A percentile compares a stretch with the other conserved stretches of the same genome.
These are phyloP conservation scores for Serrognathus titanus DNA, from an alignment of 2,888 invertebrate genomes.

Conservation along the genomic window DNA sequence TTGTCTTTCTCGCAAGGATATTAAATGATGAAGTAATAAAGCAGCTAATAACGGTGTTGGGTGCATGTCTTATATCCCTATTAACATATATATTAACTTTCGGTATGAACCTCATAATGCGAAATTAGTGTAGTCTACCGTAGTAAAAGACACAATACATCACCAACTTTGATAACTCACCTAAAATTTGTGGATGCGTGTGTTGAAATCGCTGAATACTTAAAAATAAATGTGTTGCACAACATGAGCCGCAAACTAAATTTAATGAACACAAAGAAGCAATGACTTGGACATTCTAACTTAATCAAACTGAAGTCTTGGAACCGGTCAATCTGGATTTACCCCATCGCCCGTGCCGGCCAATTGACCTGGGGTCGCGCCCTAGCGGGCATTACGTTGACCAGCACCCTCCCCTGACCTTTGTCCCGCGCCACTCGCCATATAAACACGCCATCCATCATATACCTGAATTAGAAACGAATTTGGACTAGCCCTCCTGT, in stretches of 20 bases:
- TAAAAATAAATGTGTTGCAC: background rate
- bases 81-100: slow-evolving; percentile 48
- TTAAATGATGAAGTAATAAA: slow-evolving; percentile 41
- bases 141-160: slow-evolving; percentile 9
- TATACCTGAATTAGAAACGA: slow-evolving; percentile 42
- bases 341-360: slow-evolving; percentile 39
- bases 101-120: slow-evolving; percentile 29
- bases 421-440: slow-evolving; percentile 47
- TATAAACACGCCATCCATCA: slow-evolving; percentile 22
- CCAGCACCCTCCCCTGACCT: slow-evolving; percentile 51
- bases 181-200: background rate
- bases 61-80: slow-evolving; percentile 40
- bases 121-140: slow-evolving; percentile 28
- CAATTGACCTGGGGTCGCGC: slow-evolving; percentile 50
- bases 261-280: slow-evolving; percentile 16
- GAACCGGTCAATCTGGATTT: slow-evolving; percentile 17
- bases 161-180: slow-evolving; percentile 3
- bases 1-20: slow-evolving; percentile 23
- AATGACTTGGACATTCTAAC: slow-evolving; percentile 31
- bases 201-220: background rate
- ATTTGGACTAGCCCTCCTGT: slow-evolving; percentile 34
- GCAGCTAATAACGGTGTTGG: slow-evolving; percentile 37
- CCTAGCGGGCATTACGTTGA: slow-evolving; percentile 45
- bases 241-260: slow-evolving; percentile 9
- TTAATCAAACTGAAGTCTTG: slow-evolving; percentile 34